phyloP scores from a whole-genome alignment of 2,797 vertebrate species.

The Uromys caudimaculatus region DNA sequence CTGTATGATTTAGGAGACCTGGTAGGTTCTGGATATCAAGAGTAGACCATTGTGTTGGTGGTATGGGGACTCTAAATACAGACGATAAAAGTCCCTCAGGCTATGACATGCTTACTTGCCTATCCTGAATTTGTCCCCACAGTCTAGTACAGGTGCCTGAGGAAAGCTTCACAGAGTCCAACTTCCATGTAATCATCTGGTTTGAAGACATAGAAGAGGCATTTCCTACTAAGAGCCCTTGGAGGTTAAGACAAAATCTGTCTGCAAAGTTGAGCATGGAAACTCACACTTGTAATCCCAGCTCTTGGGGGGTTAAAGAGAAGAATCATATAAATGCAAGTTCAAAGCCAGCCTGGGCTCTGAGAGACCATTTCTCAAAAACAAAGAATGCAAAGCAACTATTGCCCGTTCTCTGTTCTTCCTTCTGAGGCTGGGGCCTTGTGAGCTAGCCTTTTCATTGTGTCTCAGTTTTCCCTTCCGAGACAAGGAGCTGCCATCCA shows the following conservation, averaged over 20 bases:
- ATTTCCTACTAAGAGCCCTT: neutral
- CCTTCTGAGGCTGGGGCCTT: neutral
- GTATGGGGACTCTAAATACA: neutral
- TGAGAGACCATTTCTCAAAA: neutral
- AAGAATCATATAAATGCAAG: neutral
- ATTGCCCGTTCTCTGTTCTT: neutral
- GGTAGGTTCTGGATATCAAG: neutral
- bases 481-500: neutral
- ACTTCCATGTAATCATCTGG: neutral
- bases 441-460: neutral
- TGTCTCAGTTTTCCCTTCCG: neutral
- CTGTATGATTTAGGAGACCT: neutral
- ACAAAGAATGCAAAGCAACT: neutral
- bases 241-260: neutral
- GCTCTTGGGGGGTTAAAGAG: neutral
- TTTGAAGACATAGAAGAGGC: neutral
- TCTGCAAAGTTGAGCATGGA: neutral
- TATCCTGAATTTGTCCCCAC: neutral
- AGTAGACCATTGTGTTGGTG: neutral
- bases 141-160: neutral
- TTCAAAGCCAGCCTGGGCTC: neutral
- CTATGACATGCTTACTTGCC: neutral
- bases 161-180: neutral
- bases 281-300: neutral
- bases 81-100: neutral